Evolutionary conservation across 2,797 vertebrate species (phyloP).

Genomic region (Poecilia gillii): DNA sequence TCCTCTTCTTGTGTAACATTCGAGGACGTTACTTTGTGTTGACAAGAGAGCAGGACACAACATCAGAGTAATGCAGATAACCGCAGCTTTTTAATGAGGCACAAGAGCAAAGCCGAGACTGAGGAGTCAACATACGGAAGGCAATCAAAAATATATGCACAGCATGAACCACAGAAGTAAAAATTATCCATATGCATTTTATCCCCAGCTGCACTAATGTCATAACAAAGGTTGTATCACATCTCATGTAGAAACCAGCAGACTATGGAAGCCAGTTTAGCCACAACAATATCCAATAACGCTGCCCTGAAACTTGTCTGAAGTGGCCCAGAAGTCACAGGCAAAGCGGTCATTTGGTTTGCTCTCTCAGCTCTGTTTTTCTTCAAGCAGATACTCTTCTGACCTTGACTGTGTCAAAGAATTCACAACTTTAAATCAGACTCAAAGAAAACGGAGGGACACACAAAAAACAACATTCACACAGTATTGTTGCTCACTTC

Average conservation of each 20-base stretch:
- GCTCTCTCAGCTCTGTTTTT: not conserved
- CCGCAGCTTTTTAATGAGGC: not conserved
- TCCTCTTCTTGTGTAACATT: not conserved
- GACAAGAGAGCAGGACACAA: conserved; percentile 2
- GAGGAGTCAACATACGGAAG: not conserved
- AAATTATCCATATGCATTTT: not conserved
- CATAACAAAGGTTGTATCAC: not conserved
- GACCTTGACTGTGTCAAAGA: not conserved
- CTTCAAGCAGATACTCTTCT: not conserved
- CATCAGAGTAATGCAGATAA: not conserved
- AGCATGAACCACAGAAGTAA: not conserved
- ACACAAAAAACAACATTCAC: not conserved
- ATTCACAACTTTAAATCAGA: not conserved
- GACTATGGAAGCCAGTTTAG: not conserved
- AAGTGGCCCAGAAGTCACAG: not conserved
- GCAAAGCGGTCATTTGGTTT: not conserved
- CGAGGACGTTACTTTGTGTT: conserved; percentile 2
- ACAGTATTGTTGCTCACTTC: not conserved
- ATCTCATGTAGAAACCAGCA: not conserved
- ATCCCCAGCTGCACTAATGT: not conserved
- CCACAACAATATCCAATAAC: not conserved
- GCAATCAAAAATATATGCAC: not conserved
- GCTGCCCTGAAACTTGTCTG: not conserved
- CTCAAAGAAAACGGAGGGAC: not conserved
- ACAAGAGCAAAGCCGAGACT: not conserved